Evolutionary conservation across 2,113 vertebrate genomes (phyloP).

Genomic region (human (Homo sapiens)): GRCh38 chr4:92780501-92781000

Average conservation of each 20-base stretch:
- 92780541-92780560: background rate
- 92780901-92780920: background rate
- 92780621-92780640: background rate
- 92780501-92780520: background rate
- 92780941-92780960: background rate
- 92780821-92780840: background rate
- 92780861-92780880: constrained; percentile 51
- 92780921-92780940: background rate
- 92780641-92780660: background rate
- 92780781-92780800: background rate
- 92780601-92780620: background rate
- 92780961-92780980: background rate
- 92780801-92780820: constrained; percentile 22
- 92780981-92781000: background rate
- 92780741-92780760: background rate
- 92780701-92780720: background rate
- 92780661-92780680: background rate
- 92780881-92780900: background rate
- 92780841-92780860: background rate
- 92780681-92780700: background rate
- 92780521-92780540: background rate
- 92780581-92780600: background rate
- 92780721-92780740: background rate
- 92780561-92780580: background rate
- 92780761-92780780: background rate